These are phyloP conservation scores for Drosophila dives DNA, from an alignment of 2,888 invertebrate genomes.

Conservation along the genomic window DNA sequence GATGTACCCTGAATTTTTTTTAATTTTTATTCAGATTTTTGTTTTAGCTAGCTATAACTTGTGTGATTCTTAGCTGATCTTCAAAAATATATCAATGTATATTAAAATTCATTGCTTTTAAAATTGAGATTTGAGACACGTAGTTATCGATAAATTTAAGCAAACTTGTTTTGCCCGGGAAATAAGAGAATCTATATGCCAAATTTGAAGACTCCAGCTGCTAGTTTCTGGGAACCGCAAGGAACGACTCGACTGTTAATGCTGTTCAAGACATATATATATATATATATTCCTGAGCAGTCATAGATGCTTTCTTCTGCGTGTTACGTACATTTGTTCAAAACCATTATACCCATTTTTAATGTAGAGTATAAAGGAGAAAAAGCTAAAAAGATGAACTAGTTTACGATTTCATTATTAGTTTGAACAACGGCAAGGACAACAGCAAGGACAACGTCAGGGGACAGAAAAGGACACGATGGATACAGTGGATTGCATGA, in stretches of 20 bases:
- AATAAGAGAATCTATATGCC: not conserved
- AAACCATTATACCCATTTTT: not conserved
- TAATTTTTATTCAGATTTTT: not conserved
- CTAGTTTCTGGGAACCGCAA: not conserved
- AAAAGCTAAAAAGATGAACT: conserved; percentile 64
- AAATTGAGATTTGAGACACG: not conserved
- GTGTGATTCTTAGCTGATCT: not conserved
- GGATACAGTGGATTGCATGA: conserved; percentile 10
- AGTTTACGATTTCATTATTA: conserved; percentile 80
- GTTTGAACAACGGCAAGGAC: conserved; percentile 64
- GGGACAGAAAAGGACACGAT: conserved; percentile 26
- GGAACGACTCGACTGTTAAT: not conserved
- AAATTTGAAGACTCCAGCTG: not conserved
- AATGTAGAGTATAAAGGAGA: conserved; percentile 5
- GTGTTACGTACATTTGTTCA: not conserved
- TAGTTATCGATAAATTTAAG: not conserved
- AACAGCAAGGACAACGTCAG: conserved; percentile 15
- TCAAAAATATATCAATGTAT: not conserved
- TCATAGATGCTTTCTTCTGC: not conserved
- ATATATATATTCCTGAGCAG: not conserved
- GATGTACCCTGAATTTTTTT: not conserved
- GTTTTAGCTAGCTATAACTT: not conserved
- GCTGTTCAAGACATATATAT: not conserved
- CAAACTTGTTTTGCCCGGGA: not conserved
- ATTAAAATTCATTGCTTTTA: not conserved